Base-by-base conservation (phyloP, 2,797 vertebrate genomes). In the Columba guinea region DNA sequence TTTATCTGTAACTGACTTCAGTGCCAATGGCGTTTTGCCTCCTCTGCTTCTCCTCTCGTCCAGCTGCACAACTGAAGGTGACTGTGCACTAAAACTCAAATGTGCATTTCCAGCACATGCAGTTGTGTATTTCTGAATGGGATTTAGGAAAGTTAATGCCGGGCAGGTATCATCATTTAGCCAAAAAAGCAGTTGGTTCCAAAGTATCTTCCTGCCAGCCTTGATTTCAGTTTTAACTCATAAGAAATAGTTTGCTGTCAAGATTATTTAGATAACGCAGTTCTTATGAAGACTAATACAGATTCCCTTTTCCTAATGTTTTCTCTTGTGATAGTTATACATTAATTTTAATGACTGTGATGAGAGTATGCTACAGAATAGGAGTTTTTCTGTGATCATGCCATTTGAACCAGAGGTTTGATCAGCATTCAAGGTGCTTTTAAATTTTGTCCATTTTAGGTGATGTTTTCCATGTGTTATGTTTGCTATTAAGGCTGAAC, bases 351-450 rank as follows among this genome's bases (percentile, higher is more conserved):
- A 48, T 28, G 60, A 41, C 55, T 16, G 5, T 22, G 64, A 22
- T 23, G 41, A 56, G 49, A 41, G 9, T 23, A 8, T 19, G 35
- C 39, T 27, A 46, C 53, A 87, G 58, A 58, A 63, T 27, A 34
- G 51, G 23, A 8, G 5, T 7, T 35, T 20, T n/a, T 20, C 60
- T 4, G 2, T 35, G 56, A 14, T 15, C 0, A 1, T 9, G n/a
- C 20, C 10, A 22, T 34, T 39, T 39, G 53, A 81, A 23, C 37
- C 39, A 71, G 30, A 48, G 44, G 16, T 51, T 34, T 44, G 71
- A 34, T 32, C n/a, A 37, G 27, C 2, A 1, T 51, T 69, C 30
- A 21, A 65, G 49, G 46, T 74, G 35, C 19, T 68, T 17, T 56
- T 26, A 9, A 37, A 26, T 39, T 55, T 27, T 70, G 20, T 23